A percentile compares a stretch with the other conserved stretches of the same genome.
phyloP scores from a whole-genome alignment of 1,140 invertebrate species.

The Dinothrombium tinctorium region DNA sequence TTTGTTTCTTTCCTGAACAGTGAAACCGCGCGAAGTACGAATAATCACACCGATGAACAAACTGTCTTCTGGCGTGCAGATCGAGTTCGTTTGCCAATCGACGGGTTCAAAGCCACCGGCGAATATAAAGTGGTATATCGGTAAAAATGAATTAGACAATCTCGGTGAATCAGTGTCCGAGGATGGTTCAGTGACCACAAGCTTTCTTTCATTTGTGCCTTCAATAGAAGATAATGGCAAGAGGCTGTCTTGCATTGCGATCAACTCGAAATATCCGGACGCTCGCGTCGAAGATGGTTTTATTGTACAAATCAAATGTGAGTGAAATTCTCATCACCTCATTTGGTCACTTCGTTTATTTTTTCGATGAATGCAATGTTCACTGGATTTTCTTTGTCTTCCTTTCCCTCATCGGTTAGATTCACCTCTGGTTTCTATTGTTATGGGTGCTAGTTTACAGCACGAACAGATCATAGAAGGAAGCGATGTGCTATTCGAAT shows the following conservation, averaged over 20 bases:
- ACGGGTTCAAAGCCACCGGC: constrained; percentile 64
- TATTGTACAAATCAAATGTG: constrained; percentile 61
- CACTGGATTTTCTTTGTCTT: too few species aligned
- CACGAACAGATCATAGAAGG: constrained; percentile 48
- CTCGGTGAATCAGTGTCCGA: constrained; percentile 8
- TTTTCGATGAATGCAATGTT: too few species aligned
- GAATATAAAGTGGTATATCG: constrained; percentile 59
- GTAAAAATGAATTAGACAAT: constrained; percentile 3
- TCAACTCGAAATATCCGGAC: constrained; percentile 31
- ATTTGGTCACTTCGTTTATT: too few species aligned
- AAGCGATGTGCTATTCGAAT: constrained; percentile 70
- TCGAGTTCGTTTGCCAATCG: constrained; percentile 58
- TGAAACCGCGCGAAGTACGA: constrained; percentile 50
- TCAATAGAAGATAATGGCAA: constrained; percentile 53
- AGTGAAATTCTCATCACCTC: constrained; percentile 28
- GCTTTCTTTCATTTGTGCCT: constrained; percentile 23
- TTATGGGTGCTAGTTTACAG: constrained; percentile 28
- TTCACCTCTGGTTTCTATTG: constrained; percentile 13
- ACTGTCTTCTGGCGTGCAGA: constrained; percentile 19
- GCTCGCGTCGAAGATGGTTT: constrained; percentile 31
- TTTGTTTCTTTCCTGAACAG: too few species aligned
- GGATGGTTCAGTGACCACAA: constrained; percentile 15
- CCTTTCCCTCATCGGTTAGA: constrained; percentile 9
- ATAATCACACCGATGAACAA: constrained; percentile 6
- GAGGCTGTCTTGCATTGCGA: constrained; percentile 50